These are phyloP conservation scores for Drosophila kambysellisi DNA, from an alignment of 2,888 invertebrate genomes.

Conservation along the genomic window DNA sequence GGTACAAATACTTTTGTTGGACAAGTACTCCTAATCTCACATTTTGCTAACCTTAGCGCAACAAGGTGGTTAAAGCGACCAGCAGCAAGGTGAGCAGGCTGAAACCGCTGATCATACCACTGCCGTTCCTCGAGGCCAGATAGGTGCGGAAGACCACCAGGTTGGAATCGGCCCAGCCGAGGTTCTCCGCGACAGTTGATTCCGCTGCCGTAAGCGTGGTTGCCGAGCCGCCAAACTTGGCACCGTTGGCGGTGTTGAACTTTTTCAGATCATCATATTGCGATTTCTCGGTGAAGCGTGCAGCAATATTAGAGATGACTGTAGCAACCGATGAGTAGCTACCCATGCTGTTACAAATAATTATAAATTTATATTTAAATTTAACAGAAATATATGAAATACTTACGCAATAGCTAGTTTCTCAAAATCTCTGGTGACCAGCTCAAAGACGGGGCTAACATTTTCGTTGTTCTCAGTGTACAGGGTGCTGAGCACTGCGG, in stretches of 20 bases:
- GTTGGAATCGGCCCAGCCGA: conserved; percentile 78
- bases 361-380: neutral
- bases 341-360: conserved; percentile 72
- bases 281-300: conserved; percentile 78
- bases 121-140: conserved; percentile 58
- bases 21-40: neutral
- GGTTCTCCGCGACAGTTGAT: conserved; percentile 76
- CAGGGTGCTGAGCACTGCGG: conserved; percentile 85
- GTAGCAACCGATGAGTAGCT: conserved; percentile 77
- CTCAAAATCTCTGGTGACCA: conserved; percentile 81
- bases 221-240: conserved; percentile 75
- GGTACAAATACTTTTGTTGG: conserved; percentile 52
- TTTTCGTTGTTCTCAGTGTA: conserved; percentile 87
- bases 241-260: conserved; percentile 70
- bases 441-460: conserved; percentile 86
- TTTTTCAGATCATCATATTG: conserved; percentile 68
- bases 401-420: conserved; percentile 80
- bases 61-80: conserved; percentile 51
- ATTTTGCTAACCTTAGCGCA: conserved; percentile 52
- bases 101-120: conserved; percentile 59
- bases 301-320: conserved; percentile 81
- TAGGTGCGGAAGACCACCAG: conserved; percentile 70
- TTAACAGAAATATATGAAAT: neutral
- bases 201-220: conserved; percentile 74
- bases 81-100: conserved; percentile 65